Evolutionary conservation across 2,888 invertebrate species (phyloP).

Genomic region (Dolichopus griseipennis): DNA sequence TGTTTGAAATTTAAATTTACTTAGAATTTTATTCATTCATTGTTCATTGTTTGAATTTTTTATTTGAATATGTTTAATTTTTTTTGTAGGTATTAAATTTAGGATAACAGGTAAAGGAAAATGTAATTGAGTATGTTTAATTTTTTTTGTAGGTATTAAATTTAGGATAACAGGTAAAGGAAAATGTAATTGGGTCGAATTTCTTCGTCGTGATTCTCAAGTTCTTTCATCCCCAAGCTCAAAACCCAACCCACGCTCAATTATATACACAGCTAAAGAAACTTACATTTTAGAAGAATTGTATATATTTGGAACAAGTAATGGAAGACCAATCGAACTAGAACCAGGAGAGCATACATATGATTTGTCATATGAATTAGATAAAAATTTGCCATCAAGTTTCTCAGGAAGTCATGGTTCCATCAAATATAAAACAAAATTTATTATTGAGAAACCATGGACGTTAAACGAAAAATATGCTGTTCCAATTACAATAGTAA

Average conservation of each 20-base stretch:
- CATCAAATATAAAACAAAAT: conserved; percentile 41
- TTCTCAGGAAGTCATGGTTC: conserved; percentile 39
- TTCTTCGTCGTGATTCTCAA: conserved; percentile 33
- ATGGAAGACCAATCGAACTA: conserved; percentile 30
- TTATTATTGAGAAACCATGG: conserved; percentile 41
- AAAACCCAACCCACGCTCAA: conserved; percentile 35
- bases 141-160: conserved; percentile 34
- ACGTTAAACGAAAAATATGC: conserved; percentile 40
- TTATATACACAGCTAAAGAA: conserved; percentile 40
- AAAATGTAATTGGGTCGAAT: conserved; percentile 42
- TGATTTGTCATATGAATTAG: conserved; percentile 34
- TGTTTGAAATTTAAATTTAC: no score
- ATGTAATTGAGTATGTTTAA: no score
- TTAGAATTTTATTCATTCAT: no score
- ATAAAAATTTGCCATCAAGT: conserved; percentile 36
- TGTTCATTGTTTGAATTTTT: no score
- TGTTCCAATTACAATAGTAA: conserved; percentile 37
- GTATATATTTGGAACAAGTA: conserved; percentile 38
- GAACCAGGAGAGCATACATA: conserved; percentile 37
- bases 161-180: conserved; percentile 41
- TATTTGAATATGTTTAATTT: no score
- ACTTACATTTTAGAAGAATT: conserved; percentile 36
- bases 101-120: conserved; percentile 41
- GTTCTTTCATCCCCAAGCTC: conserved; percentile 24
- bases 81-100: conserved; percentile 36